Percentiles rank a stretch among this genome's conserved stretches.
These are phyloP conservation scores for Oxyteleia sp. DNA, from an alignment of 2,888 invertebrate genomes.

Conservation along the genomic window DNA sequence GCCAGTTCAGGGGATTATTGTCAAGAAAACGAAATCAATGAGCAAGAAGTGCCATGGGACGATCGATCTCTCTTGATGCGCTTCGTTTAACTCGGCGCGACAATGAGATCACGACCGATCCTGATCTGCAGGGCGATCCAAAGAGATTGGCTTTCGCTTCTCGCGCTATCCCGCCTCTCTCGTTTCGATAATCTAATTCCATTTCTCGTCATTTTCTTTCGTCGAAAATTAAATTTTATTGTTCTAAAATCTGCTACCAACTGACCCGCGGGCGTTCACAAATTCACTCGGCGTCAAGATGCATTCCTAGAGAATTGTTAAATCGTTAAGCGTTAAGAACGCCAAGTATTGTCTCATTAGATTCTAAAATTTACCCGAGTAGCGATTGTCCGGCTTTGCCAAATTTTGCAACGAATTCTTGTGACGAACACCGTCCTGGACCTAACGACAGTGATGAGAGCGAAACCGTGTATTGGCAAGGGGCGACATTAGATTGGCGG, in stretches of 20 bases:
- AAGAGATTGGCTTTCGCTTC: conserved; percentile 80
- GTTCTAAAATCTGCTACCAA: conserved; percentile 76
- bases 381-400: conserved; percentile 43
- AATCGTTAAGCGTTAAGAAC: conserved; percentile 66
- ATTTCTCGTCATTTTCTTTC: conserved; percentile 49
- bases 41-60: conserved; percentile 79
- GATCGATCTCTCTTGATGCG: conserved; percentile 82
- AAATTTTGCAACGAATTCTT: conserved; percentile 32
- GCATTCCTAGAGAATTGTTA: conserved; percentile 42
- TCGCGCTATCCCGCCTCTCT: conserved; percentile 59
- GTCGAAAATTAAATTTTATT: conserved; percentile 80
- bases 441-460: conserved; percentile 30
- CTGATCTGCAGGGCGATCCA: conserved; percentile 77
- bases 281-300: conserved; percentile 46
- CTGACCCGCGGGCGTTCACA: conserved; percentile 69
- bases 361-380: conserved; percentile 61
- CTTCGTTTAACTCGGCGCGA: conserved; percentile 81
- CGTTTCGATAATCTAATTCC: conserved; percentile 81
- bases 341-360: conserved; percentile 72
- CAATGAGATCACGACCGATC: conserved; percentile 81
- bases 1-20: conserved; percentile 82
- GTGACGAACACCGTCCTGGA: conserved; percentile 41
- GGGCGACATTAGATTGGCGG: conserved; percentile 61
- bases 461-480: conserved; percentile 59
- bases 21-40: conserved; percentile 83